Conservation (phyloP, 2,797 vertebrate genomes). For the Microctenopoma lineatum region DNA sequence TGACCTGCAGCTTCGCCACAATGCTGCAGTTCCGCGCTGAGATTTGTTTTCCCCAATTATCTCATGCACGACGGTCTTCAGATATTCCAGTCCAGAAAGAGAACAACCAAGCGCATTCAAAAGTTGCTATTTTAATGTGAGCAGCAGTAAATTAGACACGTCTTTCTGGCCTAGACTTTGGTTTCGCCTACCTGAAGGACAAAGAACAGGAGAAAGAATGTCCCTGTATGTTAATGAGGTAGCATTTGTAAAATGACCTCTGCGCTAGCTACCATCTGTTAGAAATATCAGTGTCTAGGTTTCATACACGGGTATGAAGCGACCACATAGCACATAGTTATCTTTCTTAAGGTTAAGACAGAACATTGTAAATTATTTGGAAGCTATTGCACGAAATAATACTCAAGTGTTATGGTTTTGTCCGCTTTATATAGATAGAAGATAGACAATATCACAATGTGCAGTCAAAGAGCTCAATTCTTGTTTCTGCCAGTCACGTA, state of each 20-base stretch:
- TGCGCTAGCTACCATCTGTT: slow-evolving; percentile 51
- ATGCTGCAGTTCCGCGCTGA: not conserved
- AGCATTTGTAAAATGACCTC: slow-evolving; percentile 31
- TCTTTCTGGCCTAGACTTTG: not conserved
- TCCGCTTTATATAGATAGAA: not conserved
- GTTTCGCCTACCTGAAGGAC: slow-evolving; percentile 48
- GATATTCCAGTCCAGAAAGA: not conserved
- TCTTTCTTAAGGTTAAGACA: not conserved
- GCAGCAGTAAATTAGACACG: not conserved
- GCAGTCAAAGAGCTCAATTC: not conserved
- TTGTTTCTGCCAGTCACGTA: not conserved
- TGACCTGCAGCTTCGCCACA: slow-evolving; percentile 18
- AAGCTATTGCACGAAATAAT: not conserved
- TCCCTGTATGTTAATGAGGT: slow-evolving; percentile 47
- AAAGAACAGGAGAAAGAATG: slow-evolving; percentile 18
- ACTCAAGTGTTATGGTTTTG: not conserved
- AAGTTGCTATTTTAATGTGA: slow-evolving; percentile 4
- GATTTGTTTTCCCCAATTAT: not conserved
- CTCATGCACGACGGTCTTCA: not conserved
- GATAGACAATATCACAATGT: not conserved
- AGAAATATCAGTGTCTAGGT: not conserved
- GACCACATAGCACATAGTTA: not conserved
- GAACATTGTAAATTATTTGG: not conserved
- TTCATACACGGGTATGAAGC: not conserved
- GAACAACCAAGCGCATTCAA: slow-evolving; percentile 1